Conservation (phyloP, 2,113 vertebrate species). For the Nematolebias whitei region DNA sequence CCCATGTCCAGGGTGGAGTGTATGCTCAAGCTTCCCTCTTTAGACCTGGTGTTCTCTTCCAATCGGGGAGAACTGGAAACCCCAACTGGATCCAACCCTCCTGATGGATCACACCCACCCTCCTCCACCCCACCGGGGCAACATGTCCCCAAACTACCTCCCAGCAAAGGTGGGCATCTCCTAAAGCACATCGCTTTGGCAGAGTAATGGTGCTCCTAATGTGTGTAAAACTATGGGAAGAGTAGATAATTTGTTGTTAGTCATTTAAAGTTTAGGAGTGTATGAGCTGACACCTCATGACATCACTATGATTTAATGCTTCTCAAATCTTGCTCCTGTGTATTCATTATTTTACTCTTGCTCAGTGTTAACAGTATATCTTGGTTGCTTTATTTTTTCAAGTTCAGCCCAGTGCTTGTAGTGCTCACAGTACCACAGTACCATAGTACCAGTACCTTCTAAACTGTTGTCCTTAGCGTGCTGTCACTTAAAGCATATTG, state of each 20-base stretch:
- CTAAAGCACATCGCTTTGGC: background rate
- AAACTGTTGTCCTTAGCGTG: no score
- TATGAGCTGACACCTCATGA: constrained; percentile 13
- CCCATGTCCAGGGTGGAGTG: constrained; percentile 97
- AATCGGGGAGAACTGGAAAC: constrained; percentile 94
- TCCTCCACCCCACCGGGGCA: constrained; percentile 79
- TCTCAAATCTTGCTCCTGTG: constrained; percentile 24
- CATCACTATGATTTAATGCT: constrained; percentile 12
- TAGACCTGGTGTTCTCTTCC: constrained; percentile 98
- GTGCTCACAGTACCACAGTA: no score
- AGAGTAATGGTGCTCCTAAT: background rate
- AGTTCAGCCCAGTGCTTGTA: background rate
- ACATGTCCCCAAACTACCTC: constrained; percentile 79
- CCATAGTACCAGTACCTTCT: no score
- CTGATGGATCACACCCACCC: constrained; percentile 77
- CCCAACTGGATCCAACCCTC: constrained; percentile 76
- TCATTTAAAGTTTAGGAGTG: constrained; percentile 6
- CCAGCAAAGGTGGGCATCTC: constrained; percentile 84
- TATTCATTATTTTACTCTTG: constrained; percentile 14
- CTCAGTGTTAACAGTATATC: background rate
- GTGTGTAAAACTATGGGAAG: background rate
- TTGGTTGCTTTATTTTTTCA: background rate
- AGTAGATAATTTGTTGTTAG: constrained; percentile 1
- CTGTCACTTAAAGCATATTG: no score
- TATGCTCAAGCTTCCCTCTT: constrained; percentile 95